These are phyloP conservation scores for Volucella zonaria DNA, from an alignment of 2,888 invertebrate species.

Conservation along the genomic window DNA sequence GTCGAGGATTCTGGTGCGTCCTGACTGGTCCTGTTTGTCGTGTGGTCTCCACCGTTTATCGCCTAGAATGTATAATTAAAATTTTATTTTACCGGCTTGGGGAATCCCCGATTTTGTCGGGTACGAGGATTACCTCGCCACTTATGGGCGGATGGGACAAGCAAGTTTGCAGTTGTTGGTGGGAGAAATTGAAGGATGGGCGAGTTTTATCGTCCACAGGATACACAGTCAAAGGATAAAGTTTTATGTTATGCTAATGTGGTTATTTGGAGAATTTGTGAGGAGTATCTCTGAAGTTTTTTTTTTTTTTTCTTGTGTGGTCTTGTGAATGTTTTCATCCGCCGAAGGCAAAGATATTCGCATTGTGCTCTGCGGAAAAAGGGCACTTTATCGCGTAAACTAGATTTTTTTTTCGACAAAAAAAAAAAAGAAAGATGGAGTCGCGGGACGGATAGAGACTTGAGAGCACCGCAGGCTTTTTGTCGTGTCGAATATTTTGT, in stretches of 20 bases:
- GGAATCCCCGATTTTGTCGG: neutral
- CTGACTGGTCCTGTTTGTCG: constrained; percentile 38
- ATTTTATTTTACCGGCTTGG: constrained; percentile 52
- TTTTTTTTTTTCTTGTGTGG: neutral
- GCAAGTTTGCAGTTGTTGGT: constrained; percentile 10
- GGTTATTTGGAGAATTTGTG: constrained; percentile 63
- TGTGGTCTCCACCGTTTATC: constrained; percentile 54
- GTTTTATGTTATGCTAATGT: constrained; percentile 70
- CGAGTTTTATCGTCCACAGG: constrained; percentile 38
- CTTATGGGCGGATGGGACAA: constrained; percentile 6
- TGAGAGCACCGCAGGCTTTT: constrained; percentile 23
- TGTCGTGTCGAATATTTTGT: constrained; percentile 40
- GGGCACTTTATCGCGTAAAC: constrained; percentile 66
- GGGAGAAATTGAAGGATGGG: neutral
- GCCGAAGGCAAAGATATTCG: constrained; percentile 15
- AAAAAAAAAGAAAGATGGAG: neutral
- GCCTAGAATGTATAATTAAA: constrained; percentile 62
- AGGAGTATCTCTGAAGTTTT: constrained; percentile 23
- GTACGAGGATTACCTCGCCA: constrained; percentile 30
- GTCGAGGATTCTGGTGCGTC: neutral
- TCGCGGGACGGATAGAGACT: neutral
- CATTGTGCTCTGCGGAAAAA: constrained; percentile 23
- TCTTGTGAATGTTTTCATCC: constrained; percentile 26
- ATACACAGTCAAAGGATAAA: constrained; percentile 52
- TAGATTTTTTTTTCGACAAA: constrained; percentile 36